phyloP scores from a whole-genome alignment of 2,888 invertebrate genomes.

The Conus canariensis region DNA sequence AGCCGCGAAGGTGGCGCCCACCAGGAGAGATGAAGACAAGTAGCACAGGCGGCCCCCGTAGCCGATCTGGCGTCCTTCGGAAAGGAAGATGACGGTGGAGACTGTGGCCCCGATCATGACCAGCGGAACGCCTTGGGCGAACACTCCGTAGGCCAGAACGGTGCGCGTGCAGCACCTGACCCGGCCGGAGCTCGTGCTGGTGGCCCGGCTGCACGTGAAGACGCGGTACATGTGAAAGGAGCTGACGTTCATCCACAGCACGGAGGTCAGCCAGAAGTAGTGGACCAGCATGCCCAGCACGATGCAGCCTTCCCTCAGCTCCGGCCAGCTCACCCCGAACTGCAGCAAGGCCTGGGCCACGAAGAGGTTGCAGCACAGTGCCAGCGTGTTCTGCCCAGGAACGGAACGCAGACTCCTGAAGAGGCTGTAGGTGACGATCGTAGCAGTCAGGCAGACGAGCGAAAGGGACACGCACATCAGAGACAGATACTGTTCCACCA shows the following conservation, averaged over 20 bases:
- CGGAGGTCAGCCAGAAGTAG: constrained; percentile 55
- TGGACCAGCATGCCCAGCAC: constrained; percentile 55
- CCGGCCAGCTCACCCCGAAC: constrained; percentile 44
- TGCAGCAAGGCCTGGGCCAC: constrained; percentile 51
- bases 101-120: constrained; percentile 38
- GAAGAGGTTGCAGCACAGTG: constrained; percentile 50
- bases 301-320: constrained; percentile 45
- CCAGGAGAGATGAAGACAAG: constrained; percentile 39
- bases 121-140: constrained; percentile 41
- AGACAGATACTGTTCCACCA: constrained; percentile 42
- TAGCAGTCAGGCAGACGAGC: constrained; percentile 49
- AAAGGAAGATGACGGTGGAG: constrained; percentile 27
- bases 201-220: constrained; percentile 15
- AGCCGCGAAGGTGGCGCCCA: constrained; percentile 54
- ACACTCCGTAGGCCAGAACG: constrained; percentile 41
- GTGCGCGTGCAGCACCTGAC: constrained; percentile 18
- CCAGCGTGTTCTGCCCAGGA: constrained; percentile 56
- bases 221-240: constrained; percentile 56
- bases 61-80: constrained; percentile 43
- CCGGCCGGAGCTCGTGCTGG: constrained; percentile 9
- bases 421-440: constrained; percentile 52
- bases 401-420: constrained; percentile 51
- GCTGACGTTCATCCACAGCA: constrained; percentile 58
- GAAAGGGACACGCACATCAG: constrained; percentile 49
- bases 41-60: constrained; percentile 54